A percentile compares a stretch with the other conserved stretches of the same genome.
Evolutionary conservation across 1,140 invertebrate species (phyloP).

Genomic region (Rhyacophila brunnea): DNA sequence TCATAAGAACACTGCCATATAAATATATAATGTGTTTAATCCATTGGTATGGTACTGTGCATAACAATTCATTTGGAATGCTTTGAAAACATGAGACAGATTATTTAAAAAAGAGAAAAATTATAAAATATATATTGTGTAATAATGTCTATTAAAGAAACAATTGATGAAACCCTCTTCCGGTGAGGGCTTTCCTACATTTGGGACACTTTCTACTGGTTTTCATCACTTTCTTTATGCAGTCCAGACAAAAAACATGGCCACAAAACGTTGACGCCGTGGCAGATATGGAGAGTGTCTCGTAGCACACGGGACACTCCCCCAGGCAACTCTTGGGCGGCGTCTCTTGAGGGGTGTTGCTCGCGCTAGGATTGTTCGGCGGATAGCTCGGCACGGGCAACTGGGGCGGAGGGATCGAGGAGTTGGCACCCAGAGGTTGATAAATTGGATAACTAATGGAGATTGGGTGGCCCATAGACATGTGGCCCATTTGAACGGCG

Average conservation of each 20-base stretch:
- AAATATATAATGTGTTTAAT: too few species aligned
- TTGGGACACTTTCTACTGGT: constrained; percentile 19
- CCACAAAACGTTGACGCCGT: constrained; percentile 21
- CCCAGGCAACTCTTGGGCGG: neutral
- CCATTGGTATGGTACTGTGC: too few species aligned
- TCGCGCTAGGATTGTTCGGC: neutral
- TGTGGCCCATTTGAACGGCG: neutral
- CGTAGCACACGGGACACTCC: constrained; percentile 20
- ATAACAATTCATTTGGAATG: too few species aligned
- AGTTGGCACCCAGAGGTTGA: neutral
- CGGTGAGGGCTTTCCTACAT: constrained; percentile 14
- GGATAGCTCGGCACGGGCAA: neutral
- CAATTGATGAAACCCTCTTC: constrained; percentile 18
- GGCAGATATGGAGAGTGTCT: constrained; percentile 3
- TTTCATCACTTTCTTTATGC: constrained; percentile 13
- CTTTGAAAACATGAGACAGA: too few species aligned
- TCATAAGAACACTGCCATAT: too few species aligned
- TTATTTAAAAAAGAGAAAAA: too few species aligned
- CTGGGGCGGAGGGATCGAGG: neutral
- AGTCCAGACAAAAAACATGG: constrained; percentile 20
- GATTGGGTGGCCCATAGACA: neutral
- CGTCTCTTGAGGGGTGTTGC: neutral
- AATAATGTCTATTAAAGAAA: constrained; percentile 8
- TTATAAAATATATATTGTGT: too few species aligned
- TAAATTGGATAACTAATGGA: neutral